Percentiles rank a stretch among this genome's conserved stretches.
Evolutionary conservation across 2,797 vertebrate species (phyloP).

Genomic region (Meda fulgida): DNA sequence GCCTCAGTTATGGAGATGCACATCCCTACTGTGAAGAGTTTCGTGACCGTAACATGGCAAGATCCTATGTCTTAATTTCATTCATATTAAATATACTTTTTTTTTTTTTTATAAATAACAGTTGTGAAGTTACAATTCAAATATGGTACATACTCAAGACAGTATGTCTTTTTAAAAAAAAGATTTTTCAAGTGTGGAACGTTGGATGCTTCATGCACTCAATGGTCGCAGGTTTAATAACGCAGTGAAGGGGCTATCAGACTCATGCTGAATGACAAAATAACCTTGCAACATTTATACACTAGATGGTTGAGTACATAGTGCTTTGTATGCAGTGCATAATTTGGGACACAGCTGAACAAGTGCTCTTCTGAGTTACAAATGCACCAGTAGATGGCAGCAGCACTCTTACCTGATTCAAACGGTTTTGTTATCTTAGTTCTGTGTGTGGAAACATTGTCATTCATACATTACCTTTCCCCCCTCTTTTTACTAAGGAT

Average conservation of each 20-base stretch:
- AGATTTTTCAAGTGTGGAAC: too few species aligned
- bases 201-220: too few species aligned
- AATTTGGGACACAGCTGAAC: neutral
- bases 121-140: too few species aligned
- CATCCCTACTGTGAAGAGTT: neutral
- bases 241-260: too few species aligned
- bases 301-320: neutral
- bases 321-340: neutral
- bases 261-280: neutral
- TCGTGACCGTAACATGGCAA: neutral
- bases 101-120: too few species aligned
- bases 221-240: too few species aligned
- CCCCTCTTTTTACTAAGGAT: neutral
- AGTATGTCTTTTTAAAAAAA: too few species aligned
- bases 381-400: constrained; percentile 12
- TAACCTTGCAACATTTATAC: neutral
- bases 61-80: too few species aligned
- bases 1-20: too few species aligned
- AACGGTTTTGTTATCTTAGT: neutral
- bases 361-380: neutral
- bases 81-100: too few species aligned
- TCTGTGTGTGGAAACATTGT: neutral
- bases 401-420: neutral
- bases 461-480: neutral
- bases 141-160: too few species aligned